These are phyloP conservation scores for Promerops cafer DNA, from an alignment of 2,113 vertebrate genomes.

Conservation along the genomic window DNA sequence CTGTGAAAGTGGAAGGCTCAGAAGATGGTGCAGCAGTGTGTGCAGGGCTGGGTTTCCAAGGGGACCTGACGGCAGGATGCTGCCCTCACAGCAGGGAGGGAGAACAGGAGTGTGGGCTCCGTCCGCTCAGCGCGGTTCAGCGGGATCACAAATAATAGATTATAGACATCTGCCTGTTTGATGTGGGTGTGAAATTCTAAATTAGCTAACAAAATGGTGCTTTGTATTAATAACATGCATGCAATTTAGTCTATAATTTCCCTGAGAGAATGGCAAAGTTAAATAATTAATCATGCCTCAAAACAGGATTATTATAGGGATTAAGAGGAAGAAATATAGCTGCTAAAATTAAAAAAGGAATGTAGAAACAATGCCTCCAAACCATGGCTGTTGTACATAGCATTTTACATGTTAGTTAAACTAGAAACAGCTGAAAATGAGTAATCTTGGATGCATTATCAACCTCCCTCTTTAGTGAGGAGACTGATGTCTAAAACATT, in stretches of 20 bases:
- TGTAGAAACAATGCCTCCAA: constrained; percentile 51
- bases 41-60: neutral
- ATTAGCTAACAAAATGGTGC: constrained; percentile 56
- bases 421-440: constrained; percentile 59
- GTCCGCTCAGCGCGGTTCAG: neutral
- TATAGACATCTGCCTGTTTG: constrained; percentile 53
- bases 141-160: constrained; percentile 43
- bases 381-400: constrained; percentile 17
- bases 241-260: constrained; percentile 24
- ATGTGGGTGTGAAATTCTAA: constrained; percentile 60
- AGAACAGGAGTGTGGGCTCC: neutral
- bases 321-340: constrained; percentile 44
- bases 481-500: neutral
- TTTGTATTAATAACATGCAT: constrained; percentile 51
- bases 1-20: neutral
- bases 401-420: constrained; percentile 47
- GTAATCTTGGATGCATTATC: constrained; percentile 44
- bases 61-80: neutral
- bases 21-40: neutral
- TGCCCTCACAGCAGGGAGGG: neutral
- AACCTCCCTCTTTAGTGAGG: neutral
- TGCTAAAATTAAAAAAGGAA: constrained; percentile 31
- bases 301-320: constrained; percentile 48
- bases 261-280: constrained; percentile 53
- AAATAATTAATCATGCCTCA: constrained; percentile 57